These are phyloP conservation scores for Acarapis woodi DNA, from an alignment of 1,140 invertebrate species.

Conservation along the genomic window DNA sequence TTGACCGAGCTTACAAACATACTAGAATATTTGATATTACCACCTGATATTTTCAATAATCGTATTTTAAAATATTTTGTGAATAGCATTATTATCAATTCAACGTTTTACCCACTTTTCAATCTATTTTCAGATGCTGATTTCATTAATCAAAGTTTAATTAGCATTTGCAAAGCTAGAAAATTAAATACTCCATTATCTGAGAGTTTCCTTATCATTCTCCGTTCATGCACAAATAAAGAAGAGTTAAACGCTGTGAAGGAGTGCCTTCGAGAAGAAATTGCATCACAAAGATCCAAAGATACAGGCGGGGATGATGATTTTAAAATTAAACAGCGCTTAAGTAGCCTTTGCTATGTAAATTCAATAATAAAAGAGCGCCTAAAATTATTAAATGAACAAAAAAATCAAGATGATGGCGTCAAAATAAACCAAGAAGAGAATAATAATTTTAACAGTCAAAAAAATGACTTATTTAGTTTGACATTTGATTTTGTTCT, in stretches of 20 bases:
- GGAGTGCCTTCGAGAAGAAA: constrained; percentile 44
- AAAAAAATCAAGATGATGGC: constrained; percentile 19
- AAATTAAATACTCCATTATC: not conserved
- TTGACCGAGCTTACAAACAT: constrained; percentile 52
- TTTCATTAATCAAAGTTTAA: constrained; percentile 68
- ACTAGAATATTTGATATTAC: constrained; percentile 48
- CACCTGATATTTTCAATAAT: constrained; percentile 56
- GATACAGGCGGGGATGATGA: constrained; percentile 57
- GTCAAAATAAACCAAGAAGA: constrained; percentile 15
- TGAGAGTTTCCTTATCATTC: constrained; percentile 47
- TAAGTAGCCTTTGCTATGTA: constrained; percentile 57
- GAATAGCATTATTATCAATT: constrained; percentile 47
- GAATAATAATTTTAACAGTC: not conserved
- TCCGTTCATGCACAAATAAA: constrained; percentile 39
- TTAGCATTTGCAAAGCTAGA: constrained; percentile 29
- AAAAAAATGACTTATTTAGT: constrained; percentile 29
- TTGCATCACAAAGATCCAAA: constrained; percentile 38
- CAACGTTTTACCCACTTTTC: constrained; percentile 44
- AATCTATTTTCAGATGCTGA: constrained; percentile 63
- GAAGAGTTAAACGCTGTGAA: constrained; percentile 49
- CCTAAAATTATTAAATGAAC: constrained; percentile 13
- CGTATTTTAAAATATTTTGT: constrained; percentile 32
- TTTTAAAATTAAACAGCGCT: constrained; percentile 47
- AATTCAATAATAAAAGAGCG: constrained; percentile 33
- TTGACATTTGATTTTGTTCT: constrained; percentile 43